phyloP scores from a whole-genome alignment of 2,797 vertebrate species.

The Ctenopoma kingsleyae region DNA sequence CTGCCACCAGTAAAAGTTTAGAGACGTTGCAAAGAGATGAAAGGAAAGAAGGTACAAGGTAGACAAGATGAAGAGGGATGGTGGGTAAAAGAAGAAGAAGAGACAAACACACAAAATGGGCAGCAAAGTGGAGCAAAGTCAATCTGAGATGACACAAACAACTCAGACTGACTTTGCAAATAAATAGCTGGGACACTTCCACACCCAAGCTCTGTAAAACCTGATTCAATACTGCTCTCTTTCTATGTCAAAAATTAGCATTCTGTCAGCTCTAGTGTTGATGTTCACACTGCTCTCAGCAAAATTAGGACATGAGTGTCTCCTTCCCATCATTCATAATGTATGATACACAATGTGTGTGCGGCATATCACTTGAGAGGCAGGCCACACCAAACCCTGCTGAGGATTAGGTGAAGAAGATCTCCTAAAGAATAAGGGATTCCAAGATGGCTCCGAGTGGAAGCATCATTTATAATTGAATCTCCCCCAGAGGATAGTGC shows the following conservation, averaged over 20 bases:
- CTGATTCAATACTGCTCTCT: constrained; percentile 27
- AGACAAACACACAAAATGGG: constrained; percentile 31
- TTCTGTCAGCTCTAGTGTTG: constrained; percentile 59
- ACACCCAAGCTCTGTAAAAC: constrained; percentile 34
- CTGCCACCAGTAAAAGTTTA: constrained; percentile 59
- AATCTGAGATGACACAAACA: constrained; percentile 17
- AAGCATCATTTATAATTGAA: constrained; percentile 87
- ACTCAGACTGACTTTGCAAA: constrained; percentile 10
- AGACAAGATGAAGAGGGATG: constrained; percentile 9
- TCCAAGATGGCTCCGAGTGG: constrained; percentile 81
- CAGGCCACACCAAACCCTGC: constrained; percentile 69
- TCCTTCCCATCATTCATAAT: constrained; percentile 78
- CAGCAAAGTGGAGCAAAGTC: constrained; percentile 42
- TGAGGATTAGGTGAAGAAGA: constrained; percentile 80
- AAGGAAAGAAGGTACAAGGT: constrained; percentile 46
- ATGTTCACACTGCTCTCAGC: constrained; percentile 58
- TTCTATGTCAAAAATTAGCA: constrained; percentile 48
- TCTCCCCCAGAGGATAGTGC: constrained; percentile 75
- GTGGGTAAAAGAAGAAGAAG: constrained; percentile 29
- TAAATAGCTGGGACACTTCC: constrained; percentile 28
- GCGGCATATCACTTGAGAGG: constrained; percentile 67
- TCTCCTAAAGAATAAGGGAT: constrained; percentile 79
- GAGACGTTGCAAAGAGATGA: constrained; percentile 54
- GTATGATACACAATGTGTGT: constrained; percentile 66
- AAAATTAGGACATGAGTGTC: constrained; percentile 76